These are phyloP conservation scores for Thera obeliscata DNA, from an alignment of 2,888 invertebrate species.

Conservation along the genomic window DNA sequence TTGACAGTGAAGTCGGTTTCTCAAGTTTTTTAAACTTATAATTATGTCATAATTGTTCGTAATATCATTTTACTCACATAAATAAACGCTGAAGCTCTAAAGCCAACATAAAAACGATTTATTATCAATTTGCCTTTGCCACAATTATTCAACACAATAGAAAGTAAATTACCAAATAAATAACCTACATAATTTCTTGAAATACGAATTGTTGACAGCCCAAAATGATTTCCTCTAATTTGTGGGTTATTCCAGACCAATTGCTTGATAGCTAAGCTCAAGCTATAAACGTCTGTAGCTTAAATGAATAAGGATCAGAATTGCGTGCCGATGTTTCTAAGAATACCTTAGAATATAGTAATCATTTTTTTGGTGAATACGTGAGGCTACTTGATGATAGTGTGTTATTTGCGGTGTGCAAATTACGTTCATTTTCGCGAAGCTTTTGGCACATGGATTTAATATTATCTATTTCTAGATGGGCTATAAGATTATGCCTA, in stretches of 20 bases:
- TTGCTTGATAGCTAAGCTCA: conserved; percentile 34
- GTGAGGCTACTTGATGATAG: conserved; percentile 63
- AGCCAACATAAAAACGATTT: not conserved
- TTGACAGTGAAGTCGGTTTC: too few relatives aligned
- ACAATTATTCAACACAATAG: conserved; percentile 38
- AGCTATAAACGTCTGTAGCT: conserved; percentile 8
- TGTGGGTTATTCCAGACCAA: conserved; percentile 46
- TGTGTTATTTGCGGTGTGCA: conserved; percentile 62
- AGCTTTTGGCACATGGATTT: conserved; percentile 44
- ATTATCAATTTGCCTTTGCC: conserved; percentile 28
- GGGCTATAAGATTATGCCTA: not conserved
- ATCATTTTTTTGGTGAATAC: conserved; percentile 55
- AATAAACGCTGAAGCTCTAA: not conserved
- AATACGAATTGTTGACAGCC: conserved; percentile 48
- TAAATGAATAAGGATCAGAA: conserved; percentile 18
- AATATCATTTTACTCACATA: not conserved
- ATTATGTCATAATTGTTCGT: too few relatives aligned
- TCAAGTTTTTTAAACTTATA: too few relatives aligned
- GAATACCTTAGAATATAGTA: conserved; percentile 28
- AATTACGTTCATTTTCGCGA: conserved; percentile 62
- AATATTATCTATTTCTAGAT: conserved; percentile 2
- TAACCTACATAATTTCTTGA: conserved; percentile 41
- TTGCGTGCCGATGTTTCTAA: conserved; percentile 14
- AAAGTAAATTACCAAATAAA: conserved; percentile 46
- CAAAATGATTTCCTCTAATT: conserved; percentile 47